These are phyloP conservation scores for Eilema depressum DNA, from an alignment of 2,888 invertebrate species.

Conservation along the genomic window DNA sequence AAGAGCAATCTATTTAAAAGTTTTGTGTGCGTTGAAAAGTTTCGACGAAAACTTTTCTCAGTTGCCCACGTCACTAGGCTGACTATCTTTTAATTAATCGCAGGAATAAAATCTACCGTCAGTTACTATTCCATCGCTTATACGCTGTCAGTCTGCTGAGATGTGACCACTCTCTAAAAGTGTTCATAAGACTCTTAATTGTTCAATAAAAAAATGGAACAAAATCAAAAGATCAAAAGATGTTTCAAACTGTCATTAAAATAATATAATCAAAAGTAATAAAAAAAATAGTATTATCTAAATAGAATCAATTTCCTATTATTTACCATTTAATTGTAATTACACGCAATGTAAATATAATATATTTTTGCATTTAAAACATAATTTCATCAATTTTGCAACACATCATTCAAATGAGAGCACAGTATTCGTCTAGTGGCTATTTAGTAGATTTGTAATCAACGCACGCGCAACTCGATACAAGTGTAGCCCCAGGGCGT, in stretches of 20 bases:
- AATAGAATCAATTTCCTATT: no score
- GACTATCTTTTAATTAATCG: slow-evolving; percentile 86
- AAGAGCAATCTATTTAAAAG: slow-evolving; percentile 55
- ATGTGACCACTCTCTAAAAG: slow-evolving; percentile 54
- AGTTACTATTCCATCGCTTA: slow-evolving; percentile 74
- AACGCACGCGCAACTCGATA: slow-evolving; percentile 61
- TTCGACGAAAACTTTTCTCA: slow-evolving; percentile 78
- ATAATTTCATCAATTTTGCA: slow-evolving; percentile 45
- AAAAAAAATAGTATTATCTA: no score
- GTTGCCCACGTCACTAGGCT: slow-evolving; percentile 64
- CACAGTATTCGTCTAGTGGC: slow-evolving; percentile 43
- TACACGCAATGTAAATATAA: no score
- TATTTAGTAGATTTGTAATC: slow-evolving; percentile 64
- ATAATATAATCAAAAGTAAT: background rate
- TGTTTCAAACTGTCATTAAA: background rate
- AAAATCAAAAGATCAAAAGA: background rate
- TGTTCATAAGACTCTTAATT: background rate
- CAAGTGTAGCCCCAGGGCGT: slow-evolving; percentile 65
- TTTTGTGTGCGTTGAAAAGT: slow-evolving; percentile 58
- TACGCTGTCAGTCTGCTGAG: slow-evolving; percentile 58
- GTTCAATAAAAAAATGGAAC: background rate
- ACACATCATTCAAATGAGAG: slow-evolving; percentile 49
- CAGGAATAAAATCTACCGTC: slow-evolving; percentile 77
- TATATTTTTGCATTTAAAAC: background rate
- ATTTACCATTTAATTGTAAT: no score